Conservation (phyloP, 2,888 invertebrate genomes). For the Drosophila niveifrons region DNA sequence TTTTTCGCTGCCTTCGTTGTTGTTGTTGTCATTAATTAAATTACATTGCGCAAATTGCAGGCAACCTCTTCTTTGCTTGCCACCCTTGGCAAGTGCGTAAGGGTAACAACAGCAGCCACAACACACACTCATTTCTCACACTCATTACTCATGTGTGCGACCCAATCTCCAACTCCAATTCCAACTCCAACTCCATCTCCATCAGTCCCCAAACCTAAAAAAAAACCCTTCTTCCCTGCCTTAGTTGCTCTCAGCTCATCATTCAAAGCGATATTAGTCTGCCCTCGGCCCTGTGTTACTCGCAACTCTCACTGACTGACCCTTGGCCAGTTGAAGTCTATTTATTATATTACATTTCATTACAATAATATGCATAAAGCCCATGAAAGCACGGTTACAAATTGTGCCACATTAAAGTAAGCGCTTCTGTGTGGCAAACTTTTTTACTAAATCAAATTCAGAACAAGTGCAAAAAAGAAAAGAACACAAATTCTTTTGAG, state of each 20-base stretch:
- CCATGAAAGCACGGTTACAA: not conserved
- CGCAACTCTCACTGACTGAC: not conserved
- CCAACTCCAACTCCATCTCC: not conserved
- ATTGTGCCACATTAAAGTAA: not conserved
- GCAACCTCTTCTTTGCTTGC: conserved; percentile 6
- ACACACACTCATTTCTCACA: conserved; percentile 25
- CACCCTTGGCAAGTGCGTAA: conserved; percentile 29
- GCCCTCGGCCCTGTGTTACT: not conserved
- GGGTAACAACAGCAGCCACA: conserved; percentile 44
- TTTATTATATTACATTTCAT: conserved; percentile 3
- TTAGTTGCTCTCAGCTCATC: conserved; percentile 31
- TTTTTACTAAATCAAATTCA: not conserved
- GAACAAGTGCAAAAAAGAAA: too few species aligned
- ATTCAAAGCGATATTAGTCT: conserved; percentile 30
- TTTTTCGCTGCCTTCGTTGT: conserved; percentile 43
- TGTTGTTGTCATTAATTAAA: conserved; percentile 84
- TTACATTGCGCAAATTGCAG: conserved; percentile 84
- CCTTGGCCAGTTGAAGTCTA: not conserved
- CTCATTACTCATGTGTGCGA: conserved; percentile 17
- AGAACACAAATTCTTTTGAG: too few species aligned
- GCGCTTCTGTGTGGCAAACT: not conserved
- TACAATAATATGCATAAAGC: not conserved
- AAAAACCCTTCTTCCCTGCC: conserved; percentile 5
- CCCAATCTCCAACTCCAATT: conserved; percentile 5
- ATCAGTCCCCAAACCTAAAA: not conserved